These are phyloP conservation scores for Ceriagrion tenellum DNA, from an alignment of 2,888 invertebrate genomes.

Conservation along the genomic window DNA sequence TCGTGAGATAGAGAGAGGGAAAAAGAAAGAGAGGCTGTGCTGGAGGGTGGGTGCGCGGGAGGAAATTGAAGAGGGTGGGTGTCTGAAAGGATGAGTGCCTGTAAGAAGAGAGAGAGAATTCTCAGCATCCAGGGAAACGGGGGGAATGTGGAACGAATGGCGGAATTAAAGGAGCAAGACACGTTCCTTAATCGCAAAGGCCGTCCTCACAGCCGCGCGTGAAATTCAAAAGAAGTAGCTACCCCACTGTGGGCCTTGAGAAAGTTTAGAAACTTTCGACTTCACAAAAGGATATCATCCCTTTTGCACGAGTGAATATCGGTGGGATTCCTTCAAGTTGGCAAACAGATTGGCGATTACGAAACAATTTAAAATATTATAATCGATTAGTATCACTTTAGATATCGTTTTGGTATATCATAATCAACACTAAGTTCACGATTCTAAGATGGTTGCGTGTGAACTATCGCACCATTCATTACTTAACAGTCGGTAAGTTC, in stretches of 20 bases:
- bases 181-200: not conserved
- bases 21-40: not conserved
- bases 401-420: no score
- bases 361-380: no score
- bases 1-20: no score
- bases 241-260: not conserved
- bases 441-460: no score
- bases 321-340: no score
- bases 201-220: not conserved
- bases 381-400: no score
- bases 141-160: not conserved
- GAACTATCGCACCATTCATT: no score
- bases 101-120: not conserved
- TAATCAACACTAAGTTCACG: no score
- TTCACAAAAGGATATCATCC: not conserved
- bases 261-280: not conserved
- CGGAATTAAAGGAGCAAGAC: not conserved
- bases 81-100: not conserved
- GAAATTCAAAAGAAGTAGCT: not conserved
- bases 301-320: no score
- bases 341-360: no score
- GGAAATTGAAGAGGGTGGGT: not conserved
- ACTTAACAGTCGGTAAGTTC: no score
- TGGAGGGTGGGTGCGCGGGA: no score
- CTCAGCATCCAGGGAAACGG: not conserved